Conservation (phyloP, 1,140 invertebrate genomes). For the Sitophilus oryzae region DNA sequence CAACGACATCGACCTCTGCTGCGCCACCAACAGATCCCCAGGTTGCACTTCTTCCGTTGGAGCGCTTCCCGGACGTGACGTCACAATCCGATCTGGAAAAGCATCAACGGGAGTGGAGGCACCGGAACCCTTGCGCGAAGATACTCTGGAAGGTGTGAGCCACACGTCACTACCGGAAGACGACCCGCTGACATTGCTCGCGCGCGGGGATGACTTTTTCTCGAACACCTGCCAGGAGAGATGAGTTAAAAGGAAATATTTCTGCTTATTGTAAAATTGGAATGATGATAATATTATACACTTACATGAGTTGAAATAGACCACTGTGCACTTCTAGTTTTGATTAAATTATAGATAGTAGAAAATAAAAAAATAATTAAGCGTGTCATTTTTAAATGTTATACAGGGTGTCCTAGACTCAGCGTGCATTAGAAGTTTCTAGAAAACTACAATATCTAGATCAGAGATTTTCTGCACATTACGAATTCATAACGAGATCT, state of each 20-base stretch:
- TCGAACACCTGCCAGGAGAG: constrained; percentile 9
- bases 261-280: too few species aligned
- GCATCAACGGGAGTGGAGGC: constrained; percentile 49
- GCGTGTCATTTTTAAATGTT: too few species aligned
- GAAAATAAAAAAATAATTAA: too few species aligned
- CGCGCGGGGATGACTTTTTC: constrained; percentile 7
- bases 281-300: too few species aligned
- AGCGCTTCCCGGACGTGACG: constrained; percentile 51
- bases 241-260: neutral
- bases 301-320: too few species aligned
- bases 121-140: constrained; percentile 44
- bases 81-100: constrained; percentile 41
- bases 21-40: constrained; percentile 41
- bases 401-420: too few species aligned
- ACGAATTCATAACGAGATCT: too few species aligned
- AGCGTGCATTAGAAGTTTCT: too few species aligned
- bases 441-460: too few species aligned
- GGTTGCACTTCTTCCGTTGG: constrained; percentile 44
- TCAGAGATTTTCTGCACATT: too few species aligned
- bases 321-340: too few species aligned
- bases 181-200: constrained; percentile 44
- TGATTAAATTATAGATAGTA: too few species aligned
- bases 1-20: constrained; percentile 56
- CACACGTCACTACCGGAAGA: constrained; percentile 53
- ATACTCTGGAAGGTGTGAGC: constrained; percentile 47